Evolutionary conservation across 30 jellyfish, hydroid and myxozoan species (phyloP).

Genomic region (Aurelia aurita complex sp. Pacific): DNA sequence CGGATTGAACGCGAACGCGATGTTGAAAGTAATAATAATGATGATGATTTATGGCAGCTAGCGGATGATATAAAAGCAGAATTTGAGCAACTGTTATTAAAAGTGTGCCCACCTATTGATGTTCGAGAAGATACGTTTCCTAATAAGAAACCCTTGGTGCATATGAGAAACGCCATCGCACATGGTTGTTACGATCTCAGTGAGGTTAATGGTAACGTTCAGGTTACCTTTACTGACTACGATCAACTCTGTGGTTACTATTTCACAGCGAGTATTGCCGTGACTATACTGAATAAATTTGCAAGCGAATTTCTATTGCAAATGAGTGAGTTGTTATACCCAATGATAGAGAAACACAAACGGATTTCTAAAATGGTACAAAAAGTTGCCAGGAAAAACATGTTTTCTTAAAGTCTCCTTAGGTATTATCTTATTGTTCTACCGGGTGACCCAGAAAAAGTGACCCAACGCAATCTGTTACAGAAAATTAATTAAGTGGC

Average conservation of each 20-base stretch:
- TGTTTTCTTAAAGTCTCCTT: not conserved
- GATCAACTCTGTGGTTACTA: slow-evolving; percentile 89
- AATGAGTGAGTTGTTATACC: slow-evolving; percentile 58
- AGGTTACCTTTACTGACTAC: slow-evolving; percentile 78
- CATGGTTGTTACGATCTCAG: slow-evolving; percentile 76
- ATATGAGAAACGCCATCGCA: slow-evolving; percentile 64
- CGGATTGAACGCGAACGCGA: slow-evolving; percentile 61
- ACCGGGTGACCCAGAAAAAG: too few species aligned
- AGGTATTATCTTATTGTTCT: too few species aligned
- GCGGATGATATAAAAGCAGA: slow-evolving; percentile 51
- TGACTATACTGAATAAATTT: slow-evolving; percentile 63
- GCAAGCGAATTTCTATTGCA: slow-evolving; percentile 75
- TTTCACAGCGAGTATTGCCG: slow-evolving; percentile 64
- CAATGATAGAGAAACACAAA: slow-evolving; percentile 74
- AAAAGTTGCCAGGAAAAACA: slow-evolving; percentile 40
- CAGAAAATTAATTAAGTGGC: too few species aligned
- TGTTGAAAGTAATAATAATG: slow-evolving; percentile 5
- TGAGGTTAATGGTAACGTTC: slow-evolving; percentile 77
- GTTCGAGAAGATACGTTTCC: slow-evolving; percentile 65
- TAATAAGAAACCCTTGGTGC: slow-evolving; percentile 62
- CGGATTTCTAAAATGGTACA: slow-evolving; percentile 58
- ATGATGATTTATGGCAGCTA: slow-evolving; percentile 49
- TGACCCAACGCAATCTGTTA: too few species aligned
- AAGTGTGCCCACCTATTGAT: slow-evolving; percentile 34
- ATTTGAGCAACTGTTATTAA: slow-evolving; percentile 41